A percentile compares a stretch with the other conserved stretches of the same genome.
These are phyloP conservation scores for Brachionus plicatilis DNA, from an alignment of 1,140 invertebrate species.

Conservation along the genomic window DNA sequence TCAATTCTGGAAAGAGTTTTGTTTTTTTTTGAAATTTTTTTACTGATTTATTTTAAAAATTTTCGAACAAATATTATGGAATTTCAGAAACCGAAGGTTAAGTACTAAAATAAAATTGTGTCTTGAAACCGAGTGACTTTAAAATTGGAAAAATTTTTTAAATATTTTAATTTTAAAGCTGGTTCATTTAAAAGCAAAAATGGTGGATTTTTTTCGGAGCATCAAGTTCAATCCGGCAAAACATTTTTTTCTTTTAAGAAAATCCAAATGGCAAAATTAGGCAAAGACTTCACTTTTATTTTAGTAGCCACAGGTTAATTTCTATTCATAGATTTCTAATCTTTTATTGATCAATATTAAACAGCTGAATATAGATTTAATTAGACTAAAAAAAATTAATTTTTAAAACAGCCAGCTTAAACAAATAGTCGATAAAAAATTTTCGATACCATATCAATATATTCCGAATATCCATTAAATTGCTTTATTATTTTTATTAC, in stretches of 20 bases:
- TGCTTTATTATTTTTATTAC: slow-evolving; percentile 18
- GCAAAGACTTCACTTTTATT: background rate
- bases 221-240: background rate
- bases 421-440: background rate
- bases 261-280: background rate
- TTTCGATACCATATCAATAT: background rate
- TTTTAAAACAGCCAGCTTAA: background rate
- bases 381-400: background rate
- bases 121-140: background rate
- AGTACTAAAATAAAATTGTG: background rate
- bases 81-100: background rate
- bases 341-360: background rate
- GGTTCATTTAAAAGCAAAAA: too few species aligned
- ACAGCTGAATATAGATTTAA: background rate
- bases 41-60: background rate
- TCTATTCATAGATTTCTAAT: background rate
- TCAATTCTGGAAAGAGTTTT: background rate
- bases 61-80: background rate
- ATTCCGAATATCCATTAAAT: background rate
- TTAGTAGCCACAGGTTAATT: background rate
- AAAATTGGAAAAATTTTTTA: background rate
- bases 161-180: background rate
- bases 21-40: background rate
- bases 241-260: background rate
- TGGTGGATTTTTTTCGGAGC: too few species aligned